Evolutionary conservation across 2,797 vertebrate species (phyloP).

Genomic region (Pantherophis alleghaniensis): DNA sequence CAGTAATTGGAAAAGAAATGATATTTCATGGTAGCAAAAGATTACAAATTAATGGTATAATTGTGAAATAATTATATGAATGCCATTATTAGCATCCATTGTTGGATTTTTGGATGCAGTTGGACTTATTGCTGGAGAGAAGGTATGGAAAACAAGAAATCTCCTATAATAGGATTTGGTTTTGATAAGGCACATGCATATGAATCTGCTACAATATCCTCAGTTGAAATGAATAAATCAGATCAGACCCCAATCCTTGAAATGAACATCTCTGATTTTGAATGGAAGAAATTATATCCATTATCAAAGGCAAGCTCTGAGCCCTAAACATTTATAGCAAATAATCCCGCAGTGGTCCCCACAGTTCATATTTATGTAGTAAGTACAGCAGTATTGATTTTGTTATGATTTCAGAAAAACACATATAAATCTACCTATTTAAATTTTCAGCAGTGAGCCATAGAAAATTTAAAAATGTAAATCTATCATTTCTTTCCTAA

Average conservation of each 20-base stretch:
- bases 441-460: not conserved
- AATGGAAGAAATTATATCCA: not conserved
- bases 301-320: not conserved
- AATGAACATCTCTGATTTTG: not conserved
- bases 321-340: not conserved
- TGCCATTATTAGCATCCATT: not conserved
- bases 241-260: not conserved
- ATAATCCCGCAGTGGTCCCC: not conserved
- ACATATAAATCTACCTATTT: not conserved
- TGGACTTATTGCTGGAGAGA: not conserved
- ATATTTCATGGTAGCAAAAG: conserved; percentile 52
- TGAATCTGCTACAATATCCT: not conserved
- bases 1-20: conserved; percentile 25
- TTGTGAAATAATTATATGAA: not conserved
- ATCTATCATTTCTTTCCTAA: not conserved
- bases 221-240: not conserved
- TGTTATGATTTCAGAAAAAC: not conserved
- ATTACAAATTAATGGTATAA: conserved; percentile 1
- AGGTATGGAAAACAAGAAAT: not conserved
- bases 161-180: not conserved
- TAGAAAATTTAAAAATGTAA: not conserved
- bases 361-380: not conserved
- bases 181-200: not conserved
- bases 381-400: not conserved
- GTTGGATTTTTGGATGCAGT: not conserved